Evolutionary conservation across 2,888 invertebrate species (phyloP).

Genomic region (Papilio demoleus): DNA sequence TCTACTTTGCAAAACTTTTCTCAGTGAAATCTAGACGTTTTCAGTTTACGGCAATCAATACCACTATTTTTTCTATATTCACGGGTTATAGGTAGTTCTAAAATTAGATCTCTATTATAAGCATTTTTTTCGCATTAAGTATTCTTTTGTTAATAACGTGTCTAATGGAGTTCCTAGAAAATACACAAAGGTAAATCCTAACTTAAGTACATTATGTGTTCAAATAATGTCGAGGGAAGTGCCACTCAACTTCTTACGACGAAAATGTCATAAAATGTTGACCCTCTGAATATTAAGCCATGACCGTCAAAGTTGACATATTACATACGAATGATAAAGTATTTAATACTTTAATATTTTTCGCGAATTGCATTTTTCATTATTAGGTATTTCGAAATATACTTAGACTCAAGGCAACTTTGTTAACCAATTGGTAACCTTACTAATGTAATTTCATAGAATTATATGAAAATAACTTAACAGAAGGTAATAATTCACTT

Average conservation of each 20-base stretch:
- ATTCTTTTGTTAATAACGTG: background rate
- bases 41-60: background rate
- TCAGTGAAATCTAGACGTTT: background rate
- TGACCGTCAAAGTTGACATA: constrained; percentile 21
- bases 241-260: constrained; percentile 27
- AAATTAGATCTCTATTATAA: too few relatives aligned
- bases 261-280: constrained; percentile 19
- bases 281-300: constrained; percentile 32
- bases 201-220: constrained; percentile 22
- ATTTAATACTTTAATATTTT: background rate
- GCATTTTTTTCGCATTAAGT: background rate
- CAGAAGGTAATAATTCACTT: background rate
- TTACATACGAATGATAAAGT: constrained; percentile 3
- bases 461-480: background rate
- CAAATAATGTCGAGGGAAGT: constrained; percentile 28
- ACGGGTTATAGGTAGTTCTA: too few relatives aligned
- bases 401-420: background rate
- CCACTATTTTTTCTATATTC: too few relatives aligned
- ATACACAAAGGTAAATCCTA: constrained; percentile 8
- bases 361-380: too few relatives aligned
- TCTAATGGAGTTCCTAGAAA: background rate
- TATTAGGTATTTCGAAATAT: background rate
- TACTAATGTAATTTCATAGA: background rate
- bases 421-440: background rate
- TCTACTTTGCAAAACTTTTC: constrained; percentile 22